A percentile compares a stretch with the other conserved stretches of the same genome.
phyloP scores from a whole-genome alignment of 2,797 vertebrate genomes.

The Vespertilio murinus region DNA sequence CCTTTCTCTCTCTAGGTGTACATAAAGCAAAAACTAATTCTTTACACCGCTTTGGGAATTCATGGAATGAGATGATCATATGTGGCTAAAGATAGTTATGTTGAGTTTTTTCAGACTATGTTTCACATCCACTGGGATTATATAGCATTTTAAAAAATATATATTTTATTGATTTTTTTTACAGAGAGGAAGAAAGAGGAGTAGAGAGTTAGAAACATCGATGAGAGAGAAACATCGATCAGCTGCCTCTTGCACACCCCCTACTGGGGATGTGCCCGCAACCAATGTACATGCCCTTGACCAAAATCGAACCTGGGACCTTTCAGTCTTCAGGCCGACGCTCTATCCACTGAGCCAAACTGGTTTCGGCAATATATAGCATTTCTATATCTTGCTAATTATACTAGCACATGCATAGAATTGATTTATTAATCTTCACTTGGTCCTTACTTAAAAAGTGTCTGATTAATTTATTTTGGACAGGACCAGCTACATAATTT shows the following conservation, averaged over 20 bases:
- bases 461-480: constrained; percentile 15
- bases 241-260: too few relatives aligned
- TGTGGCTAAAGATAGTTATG: neutral
- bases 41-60: neutral
- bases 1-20: neutral
- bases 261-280: too few relatives aligned
- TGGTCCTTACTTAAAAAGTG: neutral
- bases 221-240: too few relatives aligned
- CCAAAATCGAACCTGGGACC: too few relatives aligned
- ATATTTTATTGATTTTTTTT: too few relatives aligned
- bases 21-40: neutral
- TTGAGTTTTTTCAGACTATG: neutral
- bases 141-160: neutral
- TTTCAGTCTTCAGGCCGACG: too few relatives aligned
- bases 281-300: too few relatives aligned
- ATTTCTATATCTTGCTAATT: neutral
- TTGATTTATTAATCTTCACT: neutral
- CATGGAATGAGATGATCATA: neutral
- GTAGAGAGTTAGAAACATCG: too few relatives aligned
- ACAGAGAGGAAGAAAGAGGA: too few relatives aligned
- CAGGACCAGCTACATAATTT: neutral
- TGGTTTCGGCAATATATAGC: too few relatives aligned
- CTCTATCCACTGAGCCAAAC: too few relatives aligned
- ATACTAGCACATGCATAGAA: neutral
- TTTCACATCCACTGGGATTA: neutral